A percentile compares a stretch with the other conserved stretches of the same genome.
Conservation (phyloP, 2,797 vertebrate species). For the Coreius guichenoti region DNA sequence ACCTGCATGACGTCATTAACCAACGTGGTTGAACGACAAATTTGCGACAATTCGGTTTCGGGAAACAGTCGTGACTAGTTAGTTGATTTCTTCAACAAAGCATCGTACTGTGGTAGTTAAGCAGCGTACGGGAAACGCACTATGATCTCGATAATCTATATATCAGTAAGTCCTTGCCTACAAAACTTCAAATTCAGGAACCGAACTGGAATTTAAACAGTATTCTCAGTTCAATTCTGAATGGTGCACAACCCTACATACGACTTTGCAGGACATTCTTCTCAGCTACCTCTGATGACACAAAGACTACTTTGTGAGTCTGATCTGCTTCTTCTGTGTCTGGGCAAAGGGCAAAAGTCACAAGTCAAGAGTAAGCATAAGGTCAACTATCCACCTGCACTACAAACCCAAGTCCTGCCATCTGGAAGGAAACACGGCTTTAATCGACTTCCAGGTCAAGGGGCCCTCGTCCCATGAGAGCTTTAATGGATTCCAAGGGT, state of each 20-base stretch:
- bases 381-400: slow-evolving; percentile 48
- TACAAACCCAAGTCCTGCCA: slow-evolving; percentile 40
- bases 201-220: not conserved
- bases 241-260: not conserved
- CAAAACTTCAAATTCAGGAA: not conserved
- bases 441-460: slow-evolving; percentile 54
- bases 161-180: not conserved
- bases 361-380: slow-evolving; percentile 13
- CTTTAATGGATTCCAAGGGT: slow-evolving; percentile 31
- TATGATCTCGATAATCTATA: not conserved
- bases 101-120: too few relatives aligned
- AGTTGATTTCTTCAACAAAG: too few relatives aligned
- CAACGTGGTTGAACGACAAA: too few relatives aligned
- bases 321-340: slow-evolving; percentile 30
- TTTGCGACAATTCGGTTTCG: too few relatives aligned
- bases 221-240: not conserved
- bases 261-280: not conserved
- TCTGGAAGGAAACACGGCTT: slow-evolving; percentile 51
- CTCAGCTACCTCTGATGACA: not conserved
- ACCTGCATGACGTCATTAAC: too few relatives aligned
- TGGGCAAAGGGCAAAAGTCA: slow-evolving; percentile 31
- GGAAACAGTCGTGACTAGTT: too few relatives aligned
- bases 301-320: slow-evolving; percentile 30
- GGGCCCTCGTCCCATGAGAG: not conserved
- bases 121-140: too few relatives aligned